A percentile compares a stretch with the other conserved stretches of the same genome.
Evolutionary conservation across 2,888 invertebrate species (phyloP).

Genomic region (Galeruca laticollis): DNA sequence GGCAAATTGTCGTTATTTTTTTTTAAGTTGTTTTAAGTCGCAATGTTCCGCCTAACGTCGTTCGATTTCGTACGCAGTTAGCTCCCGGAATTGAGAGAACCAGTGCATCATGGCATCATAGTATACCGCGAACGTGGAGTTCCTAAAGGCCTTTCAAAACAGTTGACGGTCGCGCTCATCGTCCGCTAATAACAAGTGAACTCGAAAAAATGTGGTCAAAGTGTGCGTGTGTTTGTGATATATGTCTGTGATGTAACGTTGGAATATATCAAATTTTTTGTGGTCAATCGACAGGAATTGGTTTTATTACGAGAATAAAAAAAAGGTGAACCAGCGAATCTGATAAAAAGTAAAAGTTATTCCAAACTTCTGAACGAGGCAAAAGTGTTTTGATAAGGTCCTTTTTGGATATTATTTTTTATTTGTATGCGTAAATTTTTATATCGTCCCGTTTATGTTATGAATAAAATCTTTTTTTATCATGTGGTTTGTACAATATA

Average conservation of each 20-base stretch:
- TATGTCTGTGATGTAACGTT: background rate
- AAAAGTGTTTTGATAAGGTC: conserved; percentile 6
- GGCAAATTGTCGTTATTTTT: background rate
- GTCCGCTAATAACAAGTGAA: conserved; percentile 26
- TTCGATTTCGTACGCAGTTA: conserved; percentile 26
- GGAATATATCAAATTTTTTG: background rate
- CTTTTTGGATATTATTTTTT: background rate
- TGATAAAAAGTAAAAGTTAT: background rate
- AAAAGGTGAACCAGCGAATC: background rate
- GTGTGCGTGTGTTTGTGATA: conserved; percentile 14
- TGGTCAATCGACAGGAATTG: conserved; percentile 1
- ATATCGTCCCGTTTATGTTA: background rate
- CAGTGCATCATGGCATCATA: conserved; percentile 32
- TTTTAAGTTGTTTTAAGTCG: conserved; percentile 27
- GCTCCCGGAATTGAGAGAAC: conserved; percentile 37
- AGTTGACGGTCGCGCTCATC: conserved; percentile 16
- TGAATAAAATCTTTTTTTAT: background rate
- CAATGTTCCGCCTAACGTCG: conserved; percentile 18
- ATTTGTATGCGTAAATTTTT: background rate
- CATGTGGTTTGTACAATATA: background rate
- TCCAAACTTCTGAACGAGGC: conserved; percentile 8
- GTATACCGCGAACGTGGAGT: conserved; percentile 25
- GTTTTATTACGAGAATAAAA: background rate
- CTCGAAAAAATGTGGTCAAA: conserved; percentile 27
- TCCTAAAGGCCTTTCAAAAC: conserved; percentile 28